Percentiles rank a stretch among this genome's conserved stretches.
These are phyloP conservation scores for Subanguina moxae DNA, from an alignment of 1,140 invertebrate species.

Conservation along the genomic window DNA sequence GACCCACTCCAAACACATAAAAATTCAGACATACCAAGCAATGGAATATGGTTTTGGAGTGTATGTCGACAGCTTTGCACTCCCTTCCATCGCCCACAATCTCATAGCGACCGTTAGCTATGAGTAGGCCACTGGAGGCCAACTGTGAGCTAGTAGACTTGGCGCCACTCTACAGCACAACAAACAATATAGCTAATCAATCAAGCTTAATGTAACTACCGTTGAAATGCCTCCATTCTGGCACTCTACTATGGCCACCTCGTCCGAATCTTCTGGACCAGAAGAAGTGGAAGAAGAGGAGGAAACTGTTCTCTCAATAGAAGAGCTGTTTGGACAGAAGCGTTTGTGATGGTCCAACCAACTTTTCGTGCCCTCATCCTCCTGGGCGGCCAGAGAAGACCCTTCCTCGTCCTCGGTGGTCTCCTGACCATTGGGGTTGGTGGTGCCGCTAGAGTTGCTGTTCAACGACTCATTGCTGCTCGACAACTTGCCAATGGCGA, in stretches of 20 bases:
- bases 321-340: not conserved
- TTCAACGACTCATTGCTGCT: not conserved
- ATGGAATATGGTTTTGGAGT: constrained; percentile 34
- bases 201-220: not conserved
- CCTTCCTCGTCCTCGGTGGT: not conserved
- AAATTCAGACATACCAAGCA: constrained; percentile 28
- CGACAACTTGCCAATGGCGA: constrained; percentile 1
- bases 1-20: too few species aligned
- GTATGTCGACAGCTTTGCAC: constrained; percentile 43
- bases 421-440: too few species aligned
- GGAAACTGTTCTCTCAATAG: not conserved
- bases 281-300: not conserved
- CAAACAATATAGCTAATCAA: too few species aligned
- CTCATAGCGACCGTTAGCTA: constrained; percentile 26
- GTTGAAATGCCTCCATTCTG: not conserved
- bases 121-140: not conserved
- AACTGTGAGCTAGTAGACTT: not conserved
- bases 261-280: not conserved
- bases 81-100: constrained; percentile 45
- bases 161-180: not conserved
- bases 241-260: constrained; percentile 3
- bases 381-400: not conserved
- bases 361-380: not conserved
- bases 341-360: not conserved
- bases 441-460: not conserved